Conservation (phyloP, 1,140 invertebrate species). For the Periplaneta americana region DNA sequence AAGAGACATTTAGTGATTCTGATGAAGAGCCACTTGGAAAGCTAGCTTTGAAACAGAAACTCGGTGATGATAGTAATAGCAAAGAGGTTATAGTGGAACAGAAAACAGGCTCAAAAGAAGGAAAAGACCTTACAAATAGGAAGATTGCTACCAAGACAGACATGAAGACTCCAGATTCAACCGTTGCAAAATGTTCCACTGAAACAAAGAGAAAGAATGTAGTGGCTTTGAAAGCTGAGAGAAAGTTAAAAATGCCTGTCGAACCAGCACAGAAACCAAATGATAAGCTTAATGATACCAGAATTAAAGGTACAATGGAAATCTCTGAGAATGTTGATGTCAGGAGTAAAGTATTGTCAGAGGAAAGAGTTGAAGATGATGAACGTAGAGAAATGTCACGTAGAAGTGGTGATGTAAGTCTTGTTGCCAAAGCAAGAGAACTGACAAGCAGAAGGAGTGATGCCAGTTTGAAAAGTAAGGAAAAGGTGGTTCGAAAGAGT, state of each 20-base stretch:
- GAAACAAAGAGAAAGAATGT: background rate
- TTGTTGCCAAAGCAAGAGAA: background rate
- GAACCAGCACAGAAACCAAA: background rate
- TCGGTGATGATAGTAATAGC: background rate
- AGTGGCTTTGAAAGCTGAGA: background rate
- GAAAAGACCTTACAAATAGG: background rate
- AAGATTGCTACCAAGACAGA: background rate
- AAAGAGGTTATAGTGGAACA: no score
- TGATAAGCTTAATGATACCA: background rate
- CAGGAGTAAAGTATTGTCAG: background rate
- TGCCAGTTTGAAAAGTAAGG: background rate
- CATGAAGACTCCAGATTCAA: background rate
- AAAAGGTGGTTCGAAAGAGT: background rate
- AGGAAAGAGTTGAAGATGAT: background rate
- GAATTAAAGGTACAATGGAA: background rate
- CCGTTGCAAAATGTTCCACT: no score
- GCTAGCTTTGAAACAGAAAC: conserved; percentile 26
- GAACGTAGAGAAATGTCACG: background rate
- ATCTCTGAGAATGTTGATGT: background rate
- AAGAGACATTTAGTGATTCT: conserved; percentile 46
- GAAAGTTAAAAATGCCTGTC: background rate
- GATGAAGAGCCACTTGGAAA: conserved; percentile 52
- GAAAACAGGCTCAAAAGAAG: background rate
- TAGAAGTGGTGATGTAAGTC: background rate
- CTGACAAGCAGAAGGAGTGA: background rate